Percentiles rank a stretch among this genome's conserved stretches.
phyloP scores from a whole-genome alignment of 1,140 invertebrate species.

The Oryctes rhinoceros region DNA sequence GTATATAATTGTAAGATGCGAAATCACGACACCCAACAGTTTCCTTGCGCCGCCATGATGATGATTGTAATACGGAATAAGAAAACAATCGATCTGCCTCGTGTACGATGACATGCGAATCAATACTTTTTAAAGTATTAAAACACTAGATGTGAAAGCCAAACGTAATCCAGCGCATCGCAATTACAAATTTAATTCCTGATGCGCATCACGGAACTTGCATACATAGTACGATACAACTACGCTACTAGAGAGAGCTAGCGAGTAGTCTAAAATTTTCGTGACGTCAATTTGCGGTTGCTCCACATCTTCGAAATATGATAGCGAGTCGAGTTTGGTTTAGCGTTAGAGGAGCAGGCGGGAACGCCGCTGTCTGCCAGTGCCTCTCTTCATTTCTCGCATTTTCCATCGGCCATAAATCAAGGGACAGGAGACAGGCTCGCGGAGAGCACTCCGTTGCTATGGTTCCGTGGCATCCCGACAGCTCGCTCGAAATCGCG shows the following conservation, averaged over 20 bases:
- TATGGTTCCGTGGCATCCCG: constrained; percentile 61
- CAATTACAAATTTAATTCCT: background rate
- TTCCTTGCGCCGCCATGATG: too few relatives aligned
- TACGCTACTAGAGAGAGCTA: background rate
- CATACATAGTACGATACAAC: background rate
- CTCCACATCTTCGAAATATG: constrained; percentile 37
- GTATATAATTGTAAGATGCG: too few relatives aligned
- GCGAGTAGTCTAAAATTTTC: background rate
- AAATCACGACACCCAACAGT: too few relatives aligned
- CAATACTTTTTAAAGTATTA: too few relatives aligned
- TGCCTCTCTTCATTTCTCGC: constrained; percentile 63
- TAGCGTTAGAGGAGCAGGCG: constrained; percentile 31
- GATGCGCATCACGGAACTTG: background rate
- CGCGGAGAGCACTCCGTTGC: constrained; percentile 60
- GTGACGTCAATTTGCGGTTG: constrained; percentile 19
- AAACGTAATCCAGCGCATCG: too few relatives aligned
- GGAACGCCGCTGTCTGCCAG: constrained; percentile 55
- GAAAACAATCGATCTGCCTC: too few relatives aligned
- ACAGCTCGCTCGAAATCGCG: constrained; percentile 54
- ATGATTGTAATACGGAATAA: too few relatives aligned
- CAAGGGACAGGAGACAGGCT: constrained; percentile 62
- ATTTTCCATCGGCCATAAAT: constrained; percentile 63
- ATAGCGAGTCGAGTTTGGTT: constrained; percentile 33
- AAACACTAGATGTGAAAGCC: too few relatives aligned
- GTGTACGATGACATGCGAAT: too few relatives aligned